A percentile compares a stretch with the other conserved stretches of the same genome.
These are phyloP conservation scores for Machimus atricapillus DNA, from an alignment of 2,888 invertebrate genomes.

Conservation along the genomic window DNA sequence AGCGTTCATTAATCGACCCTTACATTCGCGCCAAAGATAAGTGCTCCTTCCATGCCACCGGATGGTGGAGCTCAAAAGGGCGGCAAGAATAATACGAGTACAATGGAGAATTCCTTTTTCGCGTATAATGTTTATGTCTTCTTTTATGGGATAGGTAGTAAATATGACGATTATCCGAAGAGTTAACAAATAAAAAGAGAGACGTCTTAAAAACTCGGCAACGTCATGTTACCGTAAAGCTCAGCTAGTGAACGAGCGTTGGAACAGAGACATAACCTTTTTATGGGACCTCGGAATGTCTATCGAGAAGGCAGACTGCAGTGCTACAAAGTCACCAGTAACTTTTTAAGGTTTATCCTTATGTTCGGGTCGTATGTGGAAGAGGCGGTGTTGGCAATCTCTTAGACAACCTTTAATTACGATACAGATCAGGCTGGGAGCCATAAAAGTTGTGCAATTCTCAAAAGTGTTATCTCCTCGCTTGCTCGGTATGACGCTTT, in stretches of 20 bases:
- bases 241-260: not conserved
- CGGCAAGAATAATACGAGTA: not conserved
- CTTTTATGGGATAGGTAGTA: constrained; percentile 31
- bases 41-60: not conserved
- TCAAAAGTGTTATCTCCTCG: constrained; percentile 22
- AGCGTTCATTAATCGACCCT: constrained; percentile 21
- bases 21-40: not conserved
- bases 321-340: constrained; percentile 31
- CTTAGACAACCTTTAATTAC: constrained; percentile 28
- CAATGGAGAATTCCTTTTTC: constrained; percentile 3
- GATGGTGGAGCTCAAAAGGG: not conserved
- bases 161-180: constrained; percentile 36
- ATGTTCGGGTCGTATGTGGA: constrained; percentile 5
- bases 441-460: constrained; percentile 27
- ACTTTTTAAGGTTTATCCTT: constrained; percentile 38
- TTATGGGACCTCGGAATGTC: constrained; percentile 30
- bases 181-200: constrained; percentile 35
- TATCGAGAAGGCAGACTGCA: constrained; percentile 20
- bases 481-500: not conserved
- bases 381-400: constrained; percentile 5
- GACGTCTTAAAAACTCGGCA: constrained; percentile 23
- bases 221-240: not conserved
- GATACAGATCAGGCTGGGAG: constrained; percentile 15
- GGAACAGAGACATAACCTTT: constrained; percentile 34
- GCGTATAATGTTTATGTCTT: constrained; percentile 27